Percentiles rank a stretch among this genome's conserved stretches.
phyloP scores from a whole-genome alignment of 1,140 invertebrate species.

The Odontomachus brunneus region DNA sequence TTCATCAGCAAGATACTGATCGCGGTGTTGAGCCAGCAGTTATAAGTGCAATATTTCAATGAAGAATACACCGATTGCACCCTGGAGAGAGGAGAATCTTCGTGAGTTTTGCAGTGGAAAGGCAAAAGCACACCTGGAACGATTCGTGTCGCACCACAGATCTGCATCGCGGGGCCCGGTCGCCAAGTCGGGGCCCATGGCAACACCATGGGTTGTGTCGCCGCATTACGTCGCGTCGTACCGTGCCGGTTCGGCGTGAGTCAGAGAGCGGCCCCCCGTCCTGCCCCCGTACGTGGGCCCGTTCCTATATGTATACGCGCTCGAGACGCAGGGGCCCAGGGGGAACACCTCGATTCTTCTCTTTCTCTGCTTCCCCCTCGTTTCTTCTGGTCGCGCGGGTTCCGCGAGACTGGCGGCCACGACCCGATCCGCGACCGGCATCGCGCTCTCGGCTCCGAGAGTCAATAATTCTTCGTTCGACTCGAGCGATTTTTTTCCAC shows the following conservation, averaged over 20 bases:
- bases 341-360: constrained; percentile 22
- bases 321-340: constrained; percentile 1
- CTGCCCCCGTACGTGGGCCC: neutral
- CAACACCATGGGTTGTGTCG: constrained; percentile 48
- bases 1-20: too few relatives aligned
- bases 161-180: too few relatives aligned
- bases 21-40: too few relatives aligned
- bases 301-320: neutral
- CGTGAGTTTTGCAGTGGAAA: too few relatives aligned
- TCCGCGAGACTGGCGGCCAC: constrained; percentile 21
- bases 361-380: constrained; percentile 35
- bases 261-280: constrained; percentile 36
- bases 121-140: too few relatives aligned
- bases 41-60: too few relatives aligned
- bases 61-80: too few relatives aligned
- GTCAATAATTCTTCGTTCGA: constrained; percentile 38
- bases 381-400: constrained; percentile 17
- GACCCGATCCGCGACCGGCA: constrained; percentile 7
- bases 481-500: constrained; percentile 27
- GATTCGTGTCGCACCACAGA: too few relatives aligned
- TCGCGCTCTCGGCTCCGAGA: constrained; percentile 32
- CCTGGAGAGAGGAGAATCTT: too few relatives aligned
- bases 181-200: constrained; percentile 21
- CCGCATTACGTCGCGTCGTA: constrained; percentile 9
- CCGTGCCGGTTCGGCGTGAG: constrained; percentile 32